Evolutionary conservation across 2,797 vertebrate species (phyloP), one percentile per base, ranked within the genome.

Genomic region (Acanthurus tractus): DNA sequence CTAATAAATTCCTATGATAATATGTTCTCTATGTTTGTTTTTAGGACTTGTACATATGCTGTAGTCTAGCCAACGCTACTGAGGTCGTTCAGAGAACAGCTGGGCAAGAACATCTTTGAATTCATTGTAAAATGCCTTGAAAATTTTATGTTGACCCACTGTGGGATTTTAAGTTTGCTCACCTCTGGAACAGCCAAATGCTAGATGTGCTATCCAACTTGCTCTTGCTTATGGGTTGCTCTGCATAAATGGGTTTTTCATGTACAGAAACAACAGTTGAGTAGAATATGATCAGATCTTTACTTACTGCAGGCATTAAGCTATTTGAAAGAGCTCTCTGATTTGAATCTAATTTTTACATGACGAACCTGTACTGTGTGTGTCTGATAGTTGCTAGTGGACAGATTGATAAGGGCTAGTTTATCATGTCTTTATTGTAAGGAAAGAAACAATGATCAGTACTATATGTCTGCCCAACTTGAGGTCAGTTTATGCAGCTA

Each of bases 171-270:
- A 36, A 63, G 0, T 57, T 17, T 68, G 62, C 45, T 78, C 44
- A 78, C 8, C 56, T 44, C 18, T 54, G 20, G 29, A 66, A 69
- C 3, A 45, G 55, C 66, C 56, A 58, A 63, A 66, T 63, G 48
- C 40, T 50, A 74, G 18, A 61, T n/a, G 48, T 71, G 52, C 61
- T 63, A 34, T 71, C 18, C 53, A 58, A 34, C 53, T 45, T 42
- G 9, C 15, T 72, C 36, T 66, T 6, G 0, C 34, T 61, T 49
- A 56, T 11, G 13, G 54, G 42, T 6, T 8, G 23, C 52, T 71
- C 18, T 76, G 55, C n/a, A 29, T 71, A 53, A 52, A 38, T 75
- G 11, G 0, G 48, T 83, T 54, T 62, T 29, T 63, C 52, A 49
- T 63, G 46, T 40, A 49, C 11, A 75, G 36, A 67, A 49, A 22